Base-by-base conservation (phyloP, 2,797 vertebrate genomes). In the Myotis daubentonii region DNA sequence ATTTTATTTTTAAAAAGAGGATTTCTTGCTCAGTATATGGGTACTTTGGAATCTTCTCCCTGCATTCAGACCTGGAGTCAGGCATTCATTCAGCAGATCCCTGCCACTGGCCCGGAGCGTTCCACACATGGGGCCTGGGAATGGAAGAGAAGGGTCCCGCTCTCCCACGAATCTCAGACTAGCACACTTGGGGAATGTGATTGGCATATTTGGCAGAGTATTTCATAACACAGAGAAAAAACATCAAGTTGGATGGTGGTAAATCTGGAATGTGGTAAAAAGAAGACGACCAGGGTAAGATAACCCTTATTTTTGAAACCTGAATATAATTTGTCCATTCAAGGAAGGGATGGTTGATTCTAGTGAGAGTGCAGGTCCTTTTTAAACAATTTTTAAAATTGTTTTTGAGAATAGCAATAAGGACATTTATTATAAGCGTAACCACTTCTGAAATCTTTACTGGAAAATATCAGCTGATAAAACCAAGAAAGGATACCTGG, bases 311-410 rank as follows among this genome's bases (percentile, higher is more conserved):
- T 55, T 89, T 86, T 41, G 12, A 70, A 87, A 76, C n/a, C 30
- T 47, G 30, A 71, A 6, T 78, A 47, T 16, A n/a, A 84, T 47
- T n/a, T 28, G 51, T 38, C 6, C 15, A 72, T 17, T 88, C 51
- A 66, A 80, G 90, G 20, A 66, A 62, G 23, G 23, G 11, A 15
- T 53, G 28, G 10, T 41, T 94, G 25, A 8, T 62, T 71, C 16
- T 23, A 49, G 4, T 92, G 5, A 8, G 8, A 20, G 0, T 70
- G 0, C 2, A 55, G 5, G 53, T 38, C 1, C 0, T 19, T n/a
- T 66, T 85, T 44, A 16, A 86, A 36, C 8, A 89, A 38, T 12
- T 28, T 25, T 57, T 87, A 76, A 22, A 38, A 41, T 74, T 62
- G 30, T 25, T 74, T 66, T 66, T 91, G 28, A 79, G 12, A 8